phyloP scores from a whole-genome alignment of 2,888 invertebrate species.

The Bombylius major region DNA sequence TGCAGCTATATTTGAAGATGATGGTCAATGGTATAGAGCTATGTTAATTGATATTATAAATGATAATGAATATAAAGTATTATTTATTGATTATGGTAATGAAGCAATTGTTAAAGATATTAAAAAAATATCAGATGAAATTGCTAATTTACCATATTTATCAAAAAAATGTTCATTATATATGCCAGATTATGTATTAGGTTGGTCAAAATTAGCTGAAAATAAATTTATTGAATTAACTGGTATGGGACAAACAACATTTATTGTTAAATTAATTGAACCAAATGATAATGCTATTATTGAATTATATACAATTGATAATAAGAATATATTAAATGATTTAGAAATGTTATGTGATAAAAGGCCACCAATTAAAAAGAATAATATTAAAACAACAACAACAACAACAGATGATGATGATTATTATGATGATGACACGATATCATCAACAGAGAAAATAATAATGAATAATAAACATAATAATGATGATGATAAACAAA shows the following conservation, averaged over 20 bases:
- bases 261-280: constrained; percentile 52
- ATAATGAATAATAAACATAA: neutral
- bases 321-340: constrained; percentile 49
- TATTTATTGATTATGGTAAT: constrained; percentile 59
- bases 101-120: constrained; percentile 45
- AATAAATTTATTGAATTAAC: constrained; percentile 53
- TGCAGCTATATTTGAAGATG: constrained; percentile 52
- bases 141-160: constrained; percentile 45
- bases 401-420: neutral
- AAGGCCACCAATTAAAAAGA: constrained; percentile 16
- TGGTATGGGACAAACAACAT: constrained; percentile 55
- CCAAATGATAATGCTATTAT: constrained; percentile 53
- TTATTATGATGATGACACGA: neutral
- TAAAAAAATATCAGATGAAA: constrained; percentile 45
- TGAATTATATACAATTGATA: constrained; percentile 45
- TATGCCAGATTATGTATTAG: constrained; percentile 42
- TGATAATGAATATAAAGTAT: constrained; percentile 43
- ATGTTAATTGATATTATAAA: constrained; percentile 44
- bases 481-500: neutral
- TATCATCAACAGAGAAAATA: neutral
- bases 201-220: constrained; percentile 55
- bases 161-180: constrained; percentile 50
- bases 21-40: constrained; percentile 54
- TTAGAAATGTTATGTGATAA: constrained; percentile 43
- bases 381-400: constrained; percentile 1